Conservation (phyloP, 2,888 invertebrate species). For the Taphrorychus bicolor region DNA sequence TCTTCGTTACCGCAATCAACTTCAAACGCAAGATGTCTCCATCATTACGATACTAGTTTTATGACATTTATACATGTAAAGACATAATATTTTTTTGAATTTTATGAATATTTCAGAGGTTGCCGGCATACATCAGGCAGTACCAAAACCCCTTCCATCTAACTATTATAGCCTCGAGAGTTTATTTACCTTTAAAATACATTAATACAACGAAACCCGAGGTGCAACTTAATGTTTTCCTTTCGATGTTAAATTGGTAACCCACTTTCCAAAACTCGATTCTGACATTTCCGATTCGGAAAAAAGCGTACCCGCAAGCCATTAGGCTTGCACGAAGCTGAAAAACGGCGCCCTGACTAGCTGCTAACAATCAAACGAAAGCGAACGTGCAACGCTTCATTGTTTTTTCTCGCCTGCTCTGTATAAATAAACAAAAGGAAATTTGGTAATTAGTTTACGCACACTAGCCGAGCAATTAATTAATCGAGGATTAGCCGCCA, state of each 20-base stretch:
- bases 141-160: too few relatives aligned
- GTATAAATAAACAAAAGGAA: background rate
- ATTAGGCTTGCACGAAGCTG: background rate
- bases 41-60: too few relatives aligned
- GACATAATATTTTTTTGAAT: too few relatives aligned
- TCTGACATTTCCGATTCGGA: slow-evolving; percentile 32
- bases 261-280: slow-evolving; percentile 38
- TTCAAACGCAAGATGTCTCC: too few relatives aligned
- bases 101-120: too few relatives aligned
- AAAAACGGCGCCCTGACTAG: background rate
- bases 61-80: too few relatives aligned
- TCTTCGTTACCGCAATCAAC: too few relatives aligned
- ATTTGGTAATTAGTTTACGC: slow-evolving; percentile 15
- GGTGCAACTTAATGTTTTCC: background rate
- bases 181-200: slow-evolving; percentile 9
- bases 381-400: background rate
- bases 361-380: background rate
- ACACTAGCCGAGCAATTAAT: background rate
- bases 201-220: background rate
- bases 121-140: too few relatives aligned
- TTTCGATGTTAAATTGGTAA: slow-evolving; percentile 10
- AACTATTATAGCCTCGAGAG: too few relatives aligned
- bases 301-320: background rate
- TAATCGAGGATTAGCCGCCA: too few relatives aligned
- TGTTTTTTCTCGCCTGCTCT: background rate